Evolutionary conservation across 30 jellyfish, hydroid and myxozoan genomes (phyloP), one percentile per base, ranked within the genome.

Genomic region (Haliclystus octoradiatus): DNA sequence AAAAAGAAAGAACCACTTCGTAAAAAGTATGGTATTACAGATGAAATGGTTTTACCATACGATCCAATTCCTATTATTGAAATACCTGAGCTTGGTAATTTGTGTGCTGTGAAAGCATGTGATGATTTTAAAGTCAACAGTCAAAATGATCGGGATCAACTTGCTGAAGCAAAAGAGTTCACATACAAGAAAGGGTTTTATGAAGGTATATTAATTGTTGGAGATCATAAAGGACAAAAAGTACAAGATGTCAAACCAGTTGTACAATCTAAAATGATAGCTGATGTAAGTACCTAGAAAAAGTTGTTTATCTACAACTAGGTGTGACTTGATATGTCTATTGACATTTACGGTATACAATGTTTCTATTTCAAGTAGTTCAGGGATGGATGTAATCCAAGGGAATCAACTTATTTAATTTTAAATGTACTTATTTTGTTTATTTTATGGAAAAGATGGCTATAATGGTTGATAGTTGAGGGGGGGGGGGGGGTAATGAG

Each of bases 1-100:
- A 92, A 92, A 69, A 82, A 83, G 62, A 92, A 92, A 79, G 93
- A 92, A 65, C 84, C 94, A n/a, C 69, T 92, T 46, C 87, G 99
- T 23, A 52, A 78, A 74, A 92, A 92, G 50, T 92, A 77, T 49
- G 67, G 69, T 75, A 92, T 92, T 34, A 28, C 92, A 15, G 99
- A 92, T 64, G 95, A 82, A 69, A 92, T 92, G 99, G 95, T 92
- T 26, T 34, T 81, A 53, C 97, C 97, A 2, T 92, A 33, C 52
- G 95, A 92, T 13, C 95, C 95, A 28, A 76, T 92, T 0, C 95
- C 95, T 0, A 82, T 92, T 31, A 92, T 92, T 33, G 93, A 78
- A 28, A 96, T 92, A 13, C 99, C 99, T 7, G 94, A 78, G 26
- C 46, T 82, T 31, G 99, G 99, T 3, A 78, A 83, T 77, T 82